Conservation (phyloP, 2,888 invertebrate species). For the Hartigia nigra region DNA sequence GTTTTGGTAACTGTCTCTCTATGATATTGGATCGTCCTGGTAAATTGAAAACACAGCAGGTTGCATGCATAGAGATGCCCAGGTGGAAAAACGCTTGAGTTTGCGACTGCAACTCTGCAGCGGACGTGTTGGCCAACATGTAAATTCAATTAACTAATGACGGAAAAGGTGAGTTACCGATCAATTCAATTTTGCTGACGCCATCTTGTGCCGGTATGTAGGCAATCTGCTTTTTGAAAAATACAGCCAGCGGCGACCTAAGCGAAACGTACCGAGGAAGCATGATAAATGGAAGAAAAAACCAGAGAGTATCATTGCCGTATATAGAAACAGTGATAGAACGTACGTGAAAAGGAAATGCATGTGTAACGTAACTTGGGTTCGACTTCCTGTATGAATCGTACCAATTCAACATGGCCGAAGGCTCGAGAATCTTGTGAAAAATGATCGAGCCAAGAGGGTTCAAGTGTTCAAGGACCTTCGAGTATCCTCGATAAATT, state of each 20-base stretch:
- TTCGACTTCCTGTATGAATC: neutral
- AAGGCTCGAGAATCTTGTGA: neutral
- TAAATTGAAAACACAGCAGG: neutral
- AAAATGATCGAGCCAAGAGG: neutral
- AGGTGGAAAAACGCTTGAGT: neutral
- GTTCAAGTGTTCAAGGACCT: neutral
- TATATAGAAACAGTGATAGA: neutral
- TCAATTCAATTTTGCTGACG: constrained; percentile 1
- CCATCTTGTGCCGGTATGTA: neutral
- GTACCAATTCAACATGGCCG: neutral
- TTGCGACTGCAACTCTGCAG: neutral
- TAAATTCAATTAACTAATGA: constrained; percentile 7
- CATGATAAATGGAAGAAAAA: neutral
- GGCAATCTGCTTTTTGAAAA: neutral
- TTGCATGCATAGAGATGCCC: neutral
- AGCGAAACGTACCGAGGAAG: neutral
- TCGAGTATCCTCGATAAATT: neutral
- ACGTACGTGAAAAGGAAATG: neutral
- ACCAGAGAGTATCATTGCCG: neutral
- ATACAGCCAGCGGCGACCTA: neutral
- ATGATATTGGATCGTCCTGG: neutral
- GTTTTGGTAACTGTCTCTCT: neutral
- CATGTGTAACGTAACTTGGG: neutral
- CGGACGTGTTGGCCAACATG: neutral
- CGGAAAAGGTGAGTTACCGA: constrained; percentile 8